Percentiles rank a stretch among this genome's conserved stretches.
phyloP scores from a whole-genome alignment of 2,888 invertebrate species.

The Stenoptilia bipunctidactyla region DNA sequence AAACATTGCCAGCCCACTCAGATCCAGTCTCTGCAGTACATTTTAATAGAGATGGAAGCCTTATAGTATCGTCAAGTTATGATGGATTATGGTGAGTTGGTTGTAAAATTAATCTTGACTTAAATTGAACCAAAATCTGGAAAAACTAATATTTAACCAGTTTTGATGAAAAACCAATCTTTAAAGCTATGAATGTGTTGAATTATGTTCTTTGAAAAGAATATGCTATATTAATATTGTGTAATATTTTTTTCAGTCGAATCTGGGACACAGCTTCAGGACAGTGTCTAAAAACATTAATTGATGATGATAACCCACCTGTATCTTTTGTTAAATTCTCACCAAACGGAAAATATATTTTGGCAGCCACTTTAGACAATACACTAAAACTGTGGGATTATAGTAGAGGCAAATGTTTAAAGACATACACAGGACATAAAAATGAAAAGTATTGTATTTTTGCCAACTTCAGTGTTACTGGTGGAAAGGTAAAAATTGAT shows the following conservation, averaged over 20 bases:
- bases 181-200: too few relatives aligned
- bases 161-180: too few relatives aligned
- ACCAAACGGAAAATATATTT: constrained; percentile 98
- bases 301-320: constrained; percentile 99
- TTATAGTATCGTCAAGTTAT: constrained; percentile 98
- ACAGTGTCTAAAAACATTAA: constrained; percentile 98
- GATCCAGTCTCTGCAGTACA: constrained; percentile 99
- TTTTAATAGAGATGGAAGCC: constrained; percentile 97
- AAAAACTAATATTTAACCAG: too few relatives aligned
- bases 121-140: neutral
- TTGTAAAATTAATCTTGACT: neutral
- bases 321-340: constrained; percentile 99
- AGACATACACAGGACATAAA: constrained; percentile 97
- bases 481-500: constrained; percentile 87
- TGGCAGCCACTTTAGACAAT: constrained; percentile 98
- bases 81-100: constrained; percentile 91
- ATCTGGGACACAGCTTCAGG: constrained; percentile 99
- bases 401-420: constrained; percentile 97
- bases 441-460: constrained; percentile 99
- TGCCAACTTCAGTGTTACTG: constrained; percentile 99
- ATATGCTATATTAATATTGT: neutral
- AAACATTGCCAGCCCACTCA: constrained; percentile 98
- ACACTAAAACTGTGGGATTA: constrained; percentile 99
- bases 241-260: constrained; percentile 75
- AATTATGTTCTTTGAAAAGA: too few relatives aligned